Base-by-base conservation (phyloP, 2,888 invertebrate genomes). In the Junonia oenone region DNA sequence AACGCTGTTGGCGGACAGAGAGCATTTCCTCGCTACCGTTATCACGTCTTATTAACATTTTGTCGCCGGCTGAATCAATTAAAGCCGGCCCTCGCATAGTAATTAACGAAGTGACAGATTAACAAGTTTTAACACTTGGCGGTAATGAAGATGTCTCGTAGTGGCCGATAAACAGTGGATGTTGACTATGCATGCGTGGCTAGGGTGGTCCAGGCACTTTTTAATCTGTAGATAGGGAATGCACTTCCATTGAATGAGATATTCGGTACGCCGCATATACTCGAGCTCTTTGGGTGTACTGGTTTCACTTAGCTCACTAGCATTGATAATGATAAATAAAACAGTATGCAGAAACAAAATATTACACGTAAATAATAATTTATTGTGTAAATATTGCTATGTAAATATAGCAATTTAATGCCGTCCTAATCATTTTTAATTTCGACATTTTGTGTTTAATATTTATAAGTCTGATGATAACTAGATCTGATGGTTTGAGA, bases 71-170 rank as follows among this genome's bases (percentile, higher is more conserved):
- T 67, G 86, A 81, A 82, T 84, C 85, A 84, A 86, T 87, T 88
- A 87, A 84, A 75, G 68, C 72, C 72, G 74, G 72, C 70, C 72
- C 78, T 76, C 73, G 85, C 81, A 85, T 87, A 80, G 79, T 86
- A 84, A 89, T 88, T 84, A 87, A 84, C 77, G 67, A 72, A 76
- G 76, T 84, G 88, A 85, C 86, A 82, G 76, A 77, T 84, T 80
- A 81, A 89, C 89, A 86, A 81, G 89, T 81, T 85, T 88, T 84
- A 86, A 89, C 89, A 88, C 87, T 89, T 72, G 69, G 63, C 76
- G 70, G 80, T 88, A 88, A 89, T 89, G 89, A 88, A 89, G 89
- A 85, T 78, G 87, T 89, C 72, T 76, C 75, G 75, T 78, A 72
- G 69, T 33, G 45, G 53, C 67, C 65, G 81, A 78, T 75, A 75